Percentiles rank a stretch among this genome's conserved stretches.
These are phyloP conservation scores for Onychostruthus taczanowskii DNA, from an alignment of 2,113 vertebrate genomes.

Conservation along the genomic window DNA sequence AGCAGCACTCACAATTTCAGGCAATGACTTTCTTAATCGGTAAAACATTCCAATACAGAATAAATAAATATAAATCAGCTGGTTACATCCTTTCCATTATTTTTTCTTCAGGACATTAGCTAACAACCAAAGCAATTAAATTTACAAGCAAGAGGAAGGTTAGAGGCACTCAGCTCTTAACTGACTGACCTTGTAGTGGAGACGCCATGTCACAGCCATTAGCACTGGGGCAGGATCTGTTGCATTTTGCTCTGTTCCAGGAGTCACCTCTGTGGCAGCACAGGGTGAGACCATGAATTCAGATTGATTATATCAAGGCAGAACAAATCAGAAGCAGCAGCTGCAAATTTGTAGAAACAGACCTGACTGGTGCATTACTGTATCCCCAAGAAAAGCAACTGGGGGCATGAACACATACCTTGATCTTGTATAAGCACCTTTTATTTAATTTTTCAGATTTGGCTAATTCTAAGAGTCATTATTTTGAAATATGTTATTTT, in stretches of 20 bases:
- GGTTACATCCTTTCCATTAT: background rate
- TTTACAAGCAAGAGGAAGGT: background rate
- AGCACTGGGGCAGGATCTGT: background rate
- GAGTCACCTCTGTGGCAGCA: background rate
- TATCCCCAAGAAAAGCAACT: background rate
- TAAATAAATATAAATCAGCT: constrained; percentile 35
- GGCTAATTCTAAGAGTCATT: background rate
- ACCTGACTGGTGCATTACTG: background rate
- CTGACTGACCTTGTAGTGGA: background rate
- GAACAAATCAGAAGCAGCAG: constrained; percentile 29
- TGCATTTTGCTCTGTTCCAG: background rate
- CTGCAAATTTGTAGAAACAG: background rate
- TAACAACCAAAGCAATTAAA: constrained; percentile 28
- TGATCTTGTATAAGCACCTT: background rate
- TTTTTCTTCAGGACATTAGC: background rate
- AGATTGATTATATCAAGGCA: background rate
- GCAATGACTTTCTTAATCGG: constrained; percentile 9
- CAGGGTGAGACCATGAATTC: background rate
- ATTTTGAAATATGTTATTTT: background rate
- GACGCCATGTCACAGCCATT: background rate
- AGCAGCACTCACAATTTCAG: constrained; percentile 38
- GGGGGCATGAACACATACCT: background rate
- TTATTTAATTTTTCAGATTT: background rate
- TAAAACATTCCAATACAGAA: constrained; percentile 39
- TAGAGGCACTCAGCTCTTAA: background rate